A percentile compares a stretch with the other conserved stretches of the same genome.
phyloP scores from a whole-genome alignment of 2,797 vertebrate genomes.

The Decapterus maruadsi region DNA sequence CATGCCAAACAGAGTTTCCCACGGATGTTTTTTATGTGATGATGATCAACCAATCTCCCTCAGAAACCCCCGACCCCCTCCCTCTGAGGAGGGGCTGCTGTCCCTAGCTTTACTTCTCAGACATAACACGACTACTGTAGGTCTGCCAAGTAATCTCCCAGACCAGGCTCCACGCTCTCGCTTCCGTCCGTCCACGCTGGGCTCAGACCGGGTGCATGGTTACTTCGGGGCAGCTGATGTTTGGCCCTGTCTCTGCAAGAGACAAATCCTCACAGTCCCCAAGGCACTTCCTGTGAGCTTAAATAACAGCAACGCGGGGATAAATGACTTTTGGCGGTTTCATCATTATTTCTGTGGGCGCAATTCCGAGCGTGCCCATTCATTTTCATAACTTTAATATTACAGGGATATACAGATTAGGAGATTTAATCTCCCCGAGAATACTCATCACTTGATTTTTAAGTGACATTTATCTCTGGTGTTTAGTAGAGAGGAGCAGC shows the following conservation, averaged over 20 bases:
- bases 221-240: conserved; percentile 51
- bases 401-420: conserved; percentile 79
- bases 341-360: conserved; percentile 42
- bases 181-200: conserved; percentile 15
- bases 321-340: conserved; percentile 53
- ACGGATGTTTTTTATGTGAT: conserved; percentile 50
- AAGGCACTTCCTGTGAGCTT: conserved; percentile 50
- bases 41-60: conserved; percentile 40
- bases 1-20: conserved; percentile 49
- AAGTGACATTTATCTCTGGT: conserved; percentile 76
- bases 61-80: conserved; percentile 37
- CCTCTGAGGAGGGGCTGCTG: conserved; percentile 30
- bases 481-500: conserved; percentile 57
- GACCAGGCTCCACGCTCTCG: conserved; percentile 21
- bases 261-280: conserved; percentile 62
- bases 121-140: conserved; percentile 49
- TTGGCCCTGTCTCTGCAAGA: conserved; percentile 37
- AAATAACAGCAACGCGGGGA: conserved; percentile 60
- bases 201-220: conserved; percentile 25
- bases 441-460: conserved; percentile 74
- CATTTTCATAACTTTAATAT: conserved; percentile 69
- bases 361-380: conserved; percentile 32
- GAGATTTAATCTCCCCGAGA: conserved; percentile 70
- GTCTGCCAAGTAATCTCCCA: conserved; percentile 58
- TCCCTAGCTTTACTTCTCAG: conserved; percentile 51